Evolutionary conservation across 2,113 vertebrate genomes (phyloP).

Genomic region (Cebus imitator): DNA sequence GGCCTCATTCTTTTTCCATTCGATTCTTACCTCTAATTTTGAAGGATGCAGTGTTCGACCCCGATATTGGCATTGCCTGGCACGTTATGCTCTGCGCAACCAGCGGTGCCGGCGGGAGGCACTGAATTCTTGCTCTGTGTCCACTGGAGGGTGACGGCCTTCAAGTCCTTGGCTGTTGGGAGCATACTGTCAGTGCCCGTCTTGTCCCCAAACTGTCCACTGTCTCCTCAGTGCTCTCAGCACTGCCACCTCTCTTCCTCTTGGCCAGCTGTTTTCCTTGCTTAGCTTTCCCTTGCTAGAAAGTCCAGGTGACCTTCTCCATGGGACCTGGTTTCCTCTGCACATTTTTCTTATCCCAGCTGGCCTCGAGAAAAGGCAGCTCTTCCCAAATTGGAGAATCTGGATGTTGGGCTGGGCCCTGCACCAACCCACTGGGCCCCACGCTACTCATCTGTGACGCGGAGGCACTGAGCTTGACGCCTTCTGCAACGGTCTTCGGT

Average conservation of each 20-base stretch:
- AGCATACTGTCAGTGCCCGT: fast-evolving
- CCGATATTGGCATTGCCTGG: fast-evolving
- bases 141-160: neutral
- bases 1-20: neutral
- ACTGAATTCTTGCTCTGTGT: neutral
- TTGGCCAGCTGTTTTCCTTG: neutral
- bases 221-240: neutral
- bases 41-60: fast-evolving
- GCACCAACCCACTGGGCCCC: neutral
- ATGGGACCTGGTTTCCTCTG: neutral
- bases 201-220: fast-evolving
- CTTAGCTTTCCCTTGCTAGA: neutral
- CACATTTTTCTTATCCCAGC: fast-evolving
- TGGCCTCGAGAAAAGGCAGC: neutral
- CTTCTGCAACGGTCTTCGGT: neutral
- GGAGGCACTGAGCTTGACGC: neutral
- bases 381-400: neutral
- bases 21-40: neutral
- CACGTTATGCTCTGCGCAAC: neutral
- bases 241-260: neutral
- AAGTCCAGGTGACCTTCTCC: neutral
- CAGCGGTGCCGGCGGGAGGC: neutral
- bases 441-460: neutral
- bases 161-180: neutral
- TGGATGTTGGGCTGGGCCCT: neutral